Percentiles rank a stretch among this genome's conserved stretches.
Evolutionary conservation across 1,140 invertebrate genomes (phyloP).

Genomic region (Littorina saxatilis): DNA sequence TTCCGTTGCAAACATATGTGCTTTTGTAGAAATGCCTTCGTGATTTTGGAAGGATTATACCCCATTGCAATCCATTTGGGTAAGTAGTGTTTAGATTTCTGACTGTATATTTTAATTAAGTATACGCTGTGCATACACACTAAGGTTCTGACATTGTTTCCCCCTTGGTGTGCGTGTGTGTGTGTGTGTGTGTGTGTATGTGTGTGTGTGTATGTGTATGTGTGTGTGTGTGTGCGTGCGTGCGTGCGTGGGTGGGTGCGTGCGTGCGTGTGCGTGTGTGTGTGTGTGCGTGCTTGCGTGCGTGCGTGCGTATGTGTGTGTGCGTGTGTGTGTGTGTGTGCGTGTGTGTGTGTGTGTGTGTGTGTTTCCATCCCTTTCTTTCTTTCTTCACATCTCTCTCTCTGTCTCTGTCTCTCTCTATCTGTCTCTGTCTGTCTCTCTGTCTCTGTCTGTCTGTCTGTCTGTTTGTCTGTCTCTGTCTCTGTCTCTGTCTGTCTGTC

Average conservation of each 20-base stretch:
- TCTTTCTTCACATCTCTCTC: slow-evolving; percentile 6
- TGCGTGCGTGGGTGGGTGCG: slow-evolving; percentile 3
- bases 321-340: neutral
- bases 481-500: neutral
- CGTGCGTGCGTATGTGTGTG: slow-evolving; percentile 8
- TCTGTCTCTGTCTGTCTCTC: neutral
- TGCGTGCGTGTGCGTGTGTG: slow-evolving; percentile 7
- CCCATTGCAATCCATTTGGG: neutral
- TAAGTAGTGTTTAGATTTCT: neutral
- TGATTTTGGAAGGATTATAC: too few relatives aligned
- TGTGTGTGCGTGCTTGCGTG: too few relatives aligned
- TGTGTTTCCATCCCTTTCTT: neutral
- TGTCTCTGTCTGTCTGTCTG: neutral
- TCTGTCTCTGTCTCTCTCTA: slow-evolving; percentile 1
- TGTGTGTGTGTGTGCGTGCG: slow-evolving; percentile 13
- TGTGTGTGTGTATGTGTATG: slow-evolving; percentile 14
- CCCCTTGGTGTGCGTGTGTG: neutral
- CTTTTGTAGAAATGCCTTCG: too few relatives aligned
- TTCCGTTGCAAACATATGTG: too few relatives aligned
- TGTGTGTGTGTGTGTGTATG: slow-evolving; percentile 16
- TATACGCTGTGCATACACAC: too few relatives aligned
- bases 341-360: too few relatives aligned
- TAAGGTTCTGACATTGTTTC: too few relatives aligned
- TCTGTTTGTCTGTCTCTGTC: neutral
- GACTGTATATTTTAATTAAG: too few relatives aligned